phyloP scores from a whole-genome alignment of 2,888 invertebrate species.

The Dasypolia templi region DNA sequence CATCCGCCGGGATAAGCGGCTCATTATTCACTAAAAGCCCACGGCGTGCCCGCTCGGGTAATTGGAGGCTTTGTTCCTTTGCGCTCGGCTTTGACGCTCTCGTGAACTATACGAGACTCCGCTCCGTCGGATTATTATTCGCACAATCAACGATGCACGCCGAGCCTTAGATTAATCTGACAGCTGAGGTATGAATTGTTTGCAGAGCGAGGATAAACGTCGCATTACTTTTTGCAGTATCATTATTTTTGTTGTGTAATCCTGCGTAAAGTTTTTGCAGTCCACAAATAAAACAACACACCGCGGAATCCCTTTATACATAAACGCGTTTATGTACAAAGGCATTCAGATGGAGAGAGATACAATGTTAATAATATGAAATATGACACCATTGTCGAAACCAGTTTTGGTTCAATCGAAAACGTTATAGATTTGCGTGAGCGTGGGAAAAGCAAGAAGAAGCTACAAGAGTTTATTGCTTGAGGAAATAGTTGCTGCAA shows the following conservation, averaged over 20 bases:
- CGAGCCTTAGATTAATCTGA: conserved; percentile 85
- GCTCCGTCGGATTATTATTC: conserved; percentile 84
- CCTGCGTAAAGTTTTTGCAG: conserved; percentile 68
- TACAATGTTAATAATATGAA: conserved; percentile 69
- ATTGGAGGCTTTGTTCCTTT: conserved; percentile 90
- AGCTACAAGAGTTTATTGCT: conserved; percentile 65
- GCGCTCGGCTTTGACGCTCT: conserved; percentile 85
- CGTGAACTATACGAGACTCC: conserved; percentile 79
- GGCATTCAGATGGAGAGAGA: conserved; percentile 53
- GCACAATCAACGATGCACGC: conserved; percentile 85
- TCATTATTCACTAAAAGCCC: conserved; percentile 90
- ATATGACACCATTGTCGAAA: conserved; percentile 72
- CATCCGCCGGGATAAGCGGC: conserved; percentile 87
- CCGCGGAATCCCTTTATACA: conserved; percentile 58
- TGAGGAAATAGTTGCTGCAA: conserved; percentile 69
- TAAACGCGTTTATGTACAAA: conserved; percentile 63
- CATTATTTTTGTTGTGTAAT: conserved; percentile 69
- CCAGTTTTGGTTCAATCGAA: conserved; percentile 61
- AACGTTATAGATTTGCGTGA: conserved; percentile 72
- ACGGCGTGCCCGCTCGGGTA: conserved; percentile 88
- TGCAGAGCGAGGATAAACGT: conserved; percentile 77
- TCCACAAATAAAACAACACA: conserved; percentile 68
- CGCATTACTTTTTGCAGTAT: conserved; percentile 77
- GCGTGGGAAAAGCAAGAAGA: conserved; percentile 71
- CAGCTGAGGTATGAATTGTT: conserved; percentile 83